Percentiles rank a stretch among this genome's conserved stretches.
Evolutionary conservation across 2,797 vertebrate species (phyloP).

Genomic region (Acanthurus leucopareius): DNA sequence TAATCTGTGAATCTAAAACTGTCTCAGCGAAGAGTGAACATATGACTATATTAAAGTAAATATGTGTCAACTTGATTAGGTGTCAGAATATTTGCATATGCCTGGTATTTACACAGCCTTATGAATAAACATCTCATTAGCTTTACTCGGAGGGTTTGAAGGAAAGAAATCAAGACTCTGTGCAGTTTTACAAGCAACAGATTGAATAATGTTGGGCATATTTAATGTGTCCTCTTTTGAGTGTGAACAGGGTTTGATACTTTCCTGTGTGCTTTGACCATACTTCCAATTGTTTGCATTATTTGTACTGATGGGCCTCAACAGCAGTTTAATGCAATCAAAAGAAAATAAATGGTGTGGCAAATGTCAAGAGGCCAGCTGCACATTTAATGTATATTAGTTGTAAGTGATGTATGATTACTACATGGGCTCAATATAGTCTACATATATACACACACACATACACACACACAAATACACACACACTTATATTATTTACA

Average conservation of each 20-base stretch:
- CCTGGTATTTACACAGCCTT: not conserved
- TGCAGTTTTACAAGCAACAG: not conserved
- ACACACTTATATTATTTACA: too few relatives aligned
- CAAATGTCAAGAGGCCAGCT: too few relatives aligned
- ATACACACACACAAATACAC: too few relatives aligned
- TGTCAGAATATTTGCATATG: not conserved
- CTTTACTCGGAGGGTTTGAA: not conserved
- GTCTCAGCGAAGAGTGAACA: too few relatives aligned
- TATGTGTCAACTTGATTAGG: not conserved
- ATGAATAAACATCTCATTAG: slow-evolving; percentile 2
- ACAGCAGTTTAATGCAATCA: not conserved
- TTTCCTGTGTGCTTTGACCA: not conserved
- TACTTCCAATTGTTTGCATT: not conserved
- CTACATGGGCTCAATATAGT: too few relatives aligned
- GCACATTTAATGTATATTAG: not conserved
- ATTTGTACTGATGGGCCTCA: not conserved
- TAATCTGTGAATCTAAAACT: too few relatives aligned
- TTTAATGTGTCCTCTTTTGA: not conserved
- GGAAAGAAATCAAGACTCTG: not conserved
- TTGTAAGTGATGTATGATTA: not conserved
- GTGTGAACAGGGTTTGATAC: not conserved
- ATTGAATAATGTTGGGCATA: not conserved
- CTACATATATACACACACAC: too few relatives aligned
- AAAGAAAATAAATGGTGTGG: not conserved
- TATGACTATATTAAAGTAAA: not conserved